Conservation (phyloP, 2,888 invertebrate genomes). For the Polyploca ridens region DNA sequence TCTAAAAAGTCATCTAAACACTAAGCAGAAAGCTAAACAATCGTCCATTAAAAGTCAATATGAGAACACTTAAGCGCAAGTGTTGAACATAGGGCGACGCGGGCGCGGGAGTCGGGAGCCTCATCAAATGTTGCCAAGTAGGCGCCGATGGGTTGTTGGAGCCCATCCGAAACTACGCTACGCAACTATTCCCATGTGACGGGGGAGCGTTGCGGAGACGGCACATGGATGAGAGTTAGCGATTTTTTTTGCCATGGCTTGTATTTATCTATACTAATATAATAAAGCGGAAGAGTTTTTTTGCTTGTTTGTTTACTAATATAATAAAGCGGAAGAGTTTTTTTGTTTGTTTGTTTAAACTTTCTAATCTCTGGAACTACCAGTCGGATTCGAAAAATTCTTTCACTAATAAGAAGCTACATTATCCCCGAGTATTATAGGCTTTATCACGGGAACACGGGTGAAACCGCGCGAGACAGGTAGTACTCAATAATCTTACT, state of each 20-base stretch:
- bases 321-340: no score
- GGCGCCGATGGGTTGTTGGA: conserved; percentile 28
- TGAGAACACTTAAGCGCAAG: conserved; percentile 23
- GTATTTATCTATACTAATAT: no score
- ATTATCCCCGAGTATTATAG: no score
- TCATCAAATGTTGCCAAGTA: conserved; percentile 26
- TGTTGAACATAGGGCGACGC: conserved; percentile 7
- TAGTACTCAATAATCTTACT: no score
- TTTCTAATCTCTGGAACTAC: no score
- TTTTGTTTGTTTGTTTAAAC: no score
- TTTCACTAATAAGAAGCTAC: no score
- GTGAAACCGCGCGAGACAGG: no score
- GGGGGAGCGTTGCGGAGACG: background rate
- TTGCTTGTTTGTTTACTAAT: no score
- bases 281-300: no score
- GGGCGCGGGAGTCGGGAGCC: background rate
- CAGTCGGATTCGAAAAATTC: no score
- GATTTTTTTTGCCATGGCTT: background rate
- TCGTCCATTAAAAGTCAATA: conserved; percentile 24
- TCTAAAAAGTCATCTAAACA: background rate
- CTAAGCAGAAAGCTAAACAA: conserved; percentile 18
- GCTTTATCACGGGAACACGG: no score
- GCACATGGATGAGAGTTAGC: background rate
- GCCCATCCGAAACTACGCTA: conserved; percentile 40
- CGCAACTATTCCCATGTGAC: conserved; percentile 44